Conservation (phyloP, 2,113 vertebrate species). For the Cyanoderma ruficeps region DNA sequence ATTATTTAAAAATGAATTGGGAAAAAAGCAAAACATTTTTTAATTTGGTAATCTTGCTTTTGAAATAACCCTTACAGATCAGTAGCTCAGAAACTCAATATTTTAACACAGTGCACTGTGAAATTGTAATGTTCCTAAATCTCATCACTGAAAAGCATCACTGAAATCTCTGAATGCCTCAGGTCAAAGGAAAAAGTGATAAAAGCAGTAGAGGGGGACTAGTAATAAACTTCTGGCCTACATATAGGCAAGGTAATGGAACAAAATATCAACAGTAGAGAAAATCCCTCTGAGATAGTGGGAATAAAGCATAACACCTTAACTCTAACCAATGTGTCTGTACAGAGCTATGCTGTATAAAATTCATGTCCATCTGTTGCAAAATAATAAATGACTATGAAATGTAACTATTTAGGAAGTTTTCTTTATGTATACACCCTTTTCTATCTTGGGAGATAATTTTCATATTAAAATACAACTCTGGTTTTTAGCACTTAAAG, state of each 20-base stretch:
- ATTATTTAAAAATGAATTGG: not conserved
- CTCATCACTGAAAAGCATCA: not conserved
- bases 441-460: not conserved
- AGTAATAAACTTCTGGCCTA: not conserved
- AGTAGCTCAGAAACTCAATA: not conserved
- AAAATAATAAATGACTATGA: not conserved
- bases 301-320: not conserved
- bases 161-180: not conserved
- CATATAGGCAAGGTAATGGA: not conserved
- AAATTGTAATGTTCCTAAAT: not conserved
- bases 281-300: not conserved
- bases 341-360: not conserved
- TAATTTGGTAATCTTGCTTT: not conserved
- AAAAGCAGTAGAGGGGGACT: not conserved
- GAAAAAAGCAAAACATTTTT: not conserved
- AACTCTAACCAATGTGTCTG: not conserved
- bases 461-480: not conserved
- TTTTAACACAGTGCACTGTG: not conserved
- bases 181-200: not conserved
- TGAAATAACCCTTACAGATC: not conserved
- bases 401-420: not conserved
- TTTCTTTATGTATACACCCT: not conserved
- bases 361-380: not conserved
- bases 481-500: not conserved
- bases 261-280: not conserved